Base-by-base conservation (phyloP, 1,140 invertebrate species). In the Zaprionus davidi region DNA sequence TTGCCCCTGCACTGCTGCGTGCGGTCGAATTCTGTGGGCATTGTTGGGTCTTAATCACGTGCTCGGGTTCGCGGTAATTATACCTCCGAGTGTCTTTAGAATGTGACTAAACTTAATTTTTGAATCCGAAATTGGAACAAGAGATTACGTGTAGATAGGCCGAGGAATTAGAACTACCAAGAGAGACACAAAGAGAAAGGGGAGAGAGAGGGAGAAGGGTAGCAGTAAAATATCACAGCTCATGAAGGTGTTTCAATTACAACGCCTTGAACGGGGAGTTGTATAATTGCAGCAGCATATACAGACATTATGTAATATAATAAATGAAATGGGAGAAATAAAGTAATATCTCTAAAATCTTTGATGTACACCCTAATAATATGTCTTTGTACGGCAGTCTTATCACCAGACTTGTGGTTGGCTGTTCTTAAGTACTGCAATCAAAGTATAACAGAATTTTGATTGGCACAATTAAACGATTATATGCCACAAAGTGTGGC, bases 381-480 rank as follows among this genome's bases (percentile, higher is more conserved):
- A 44, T 44, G 13, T 56, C 44, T 13, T 11, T 31, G 28, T 59
- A 31, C 28, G 24, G 62, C 17, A 58, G 46, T 71, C 36, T 3
- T 17, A 46, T 46, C 41, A 11, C 6, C 7, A 17, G 36, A 12
- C 17, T 55, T 65, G 70, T 12, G 17, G 28, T 53, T 53, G 71
- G 31, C 67, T 71, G 70, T 56, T 57, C 64, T 64, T 87, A 87
- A 86, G 82, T 71, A 83, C 84, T 20, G 77, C 83, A 80, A 83
- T 88, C 84, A 86, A 78, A 80, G 67, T 55, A 59, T 72, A 81
- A 90, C 85, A 46, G 72, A 86, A 88, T 78, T 87, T 87, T 87
- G 84, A 88, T 88, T 90, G 81, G 81, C 68, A 74, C 81, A 88
- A 88, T 90, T 88, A 88, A 81, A 82, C 81, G 80, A 88, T 88